Percentiles rank a stretch among this genome's conserved stretches.
Conservation (phyloP, 2,888 invertebrate species). For the Rhingia campestris region DNA sequence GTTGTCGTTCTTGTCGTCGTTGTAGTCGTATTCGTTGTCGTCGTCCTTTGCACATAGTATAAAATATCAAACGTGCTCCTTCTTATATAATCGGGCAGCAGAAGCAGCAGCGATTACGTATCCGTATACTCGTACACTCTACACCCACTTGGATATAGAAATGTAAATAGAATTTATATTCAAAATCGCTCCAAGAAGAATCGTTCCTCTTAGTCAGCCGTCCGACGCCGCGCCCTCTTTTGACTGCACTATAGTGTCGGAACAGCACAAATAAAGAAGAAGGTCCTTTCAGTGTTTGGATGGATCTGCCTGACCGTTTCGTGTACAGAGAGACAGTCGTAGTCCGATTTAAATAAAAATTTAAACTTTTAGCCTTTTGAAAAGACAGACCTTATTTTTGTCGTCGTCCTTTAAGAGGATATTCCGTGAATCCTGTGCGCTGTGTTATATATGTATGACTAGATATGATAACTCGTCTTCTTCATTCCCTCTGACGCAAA, state of each 20-base stretch:
- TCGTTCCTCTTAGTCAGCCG: slow-evolving; percentile 18
- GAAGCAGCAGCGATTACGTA: slow-evolving; percentile 35
- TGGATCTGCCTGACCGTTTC: slow-evolving; percentile 62
- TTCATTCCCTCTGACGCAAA: slow-evolving; percentile 49
- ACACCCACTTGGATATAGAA: slow-evolving; percentile 60
- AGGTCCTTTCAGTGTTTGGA: slow-evolving; percentile 46
- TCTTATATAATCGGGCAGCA: slow-evolving; percentile 69
- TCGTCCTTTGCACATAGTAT: slow-evolving; percentile 70
- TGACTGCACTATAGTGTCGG: slow-evolving; percentile 29
- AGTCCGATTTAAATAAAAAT: slow-evolving; percentile 65
- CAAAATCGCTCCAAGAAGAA: slow-evolving; percentile 66
- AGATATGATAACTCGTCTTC: slow-evolving; percentile 29
- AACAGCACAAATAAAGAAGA: slow-evolving; percentile 32
- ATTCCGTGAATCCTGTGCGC: slow-evolving; percentile 29
- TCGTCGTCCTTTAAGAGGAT: slow-evolving; percentile 24
- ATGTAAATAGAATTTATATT: slow-evolving; percentile 74
- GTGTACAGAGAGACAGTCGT: slow-evolving; percentile 33
- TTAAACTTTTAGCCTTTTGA: slow-evolving; percentile 56
- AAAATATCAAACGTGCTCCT: slow-evolving; percentile 74
- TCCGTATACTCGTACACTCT: background rate
- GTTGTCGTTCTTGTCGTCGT: slow-evolving; percentile 19
- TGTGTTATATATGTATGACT: background rate
- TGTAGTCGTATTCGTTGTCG: slow-evolving; percentile 39
- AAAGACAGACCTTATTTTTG: background rate
- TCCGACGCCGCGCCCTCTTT: slow-evolving; percentile 22